Evolutionary conservation across 37 sponge, comb jelly and placozoan genomes (phyloP).

Genomic region (Agelas oroides): DNA sequence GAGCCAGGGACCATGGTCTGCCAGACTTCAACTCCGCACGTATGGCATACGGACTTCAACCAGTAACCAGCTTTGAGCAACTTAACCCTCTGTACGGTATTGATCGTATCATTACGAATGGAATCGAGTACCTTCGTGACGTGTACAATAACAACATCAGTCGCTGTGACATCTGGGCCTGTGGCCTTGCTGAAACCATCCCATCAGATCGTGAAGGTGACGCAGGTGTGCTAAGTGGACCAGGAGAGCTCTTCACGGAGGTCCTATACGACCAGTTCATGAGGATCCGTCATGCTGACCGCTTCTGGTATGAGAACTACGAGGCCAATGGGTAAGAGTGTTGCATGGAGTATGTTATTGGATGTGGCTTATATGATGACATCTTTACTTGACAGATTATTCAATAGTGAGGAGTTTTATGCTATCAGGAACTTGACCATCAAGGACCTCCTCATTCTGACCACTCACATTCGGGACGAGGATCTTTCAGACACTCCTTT

Average conservation of each 20-base stretch:
- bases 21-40: conserved; percentile 92
- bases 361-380: no score
- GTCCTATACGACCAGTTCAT: conserved; percentile 94
- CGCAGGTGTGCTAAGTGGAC: conserved; percentile 42
- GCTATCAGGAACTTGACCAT: conserved; percentile 66
- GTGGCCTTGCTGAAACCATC: conserved; percentile 88
- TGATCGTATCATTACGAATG: conserved; percentile 40
- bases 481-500: conserved; percentile 76
- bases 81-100: conserved; percentile 83
- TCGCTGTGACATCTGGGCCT: conserved; percentile 93
- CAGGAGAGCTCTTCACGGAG: conserved; percentile 88
- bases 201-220: conserved; percentile 11
- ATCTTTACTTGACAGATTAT: conserved; percentile 51
- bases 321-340: conserved; percentile 70
- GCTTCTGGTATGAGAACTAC: conserved; percentile 96
- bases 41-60: conserved; percentile 71
- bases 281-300: conserved; percentile 88
- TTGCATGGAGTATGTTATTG: no score
- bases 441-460: conserved; percentile 56
- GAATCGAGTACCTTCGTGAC: conserved; percentile 79
- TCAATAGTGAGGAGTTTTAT: conserved; percentile 74
- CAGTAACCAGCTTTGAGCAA: conserved; percentile 59
- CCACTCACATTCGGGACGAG: conserved; percentile 56
- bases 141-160: conserved; percentile 84
- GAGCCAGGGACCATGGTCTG: conserved; percentile 96